Base-by-base conservation (phyloP, 2,113 vertebrate species). In the Anhinga rufa region DNA sequence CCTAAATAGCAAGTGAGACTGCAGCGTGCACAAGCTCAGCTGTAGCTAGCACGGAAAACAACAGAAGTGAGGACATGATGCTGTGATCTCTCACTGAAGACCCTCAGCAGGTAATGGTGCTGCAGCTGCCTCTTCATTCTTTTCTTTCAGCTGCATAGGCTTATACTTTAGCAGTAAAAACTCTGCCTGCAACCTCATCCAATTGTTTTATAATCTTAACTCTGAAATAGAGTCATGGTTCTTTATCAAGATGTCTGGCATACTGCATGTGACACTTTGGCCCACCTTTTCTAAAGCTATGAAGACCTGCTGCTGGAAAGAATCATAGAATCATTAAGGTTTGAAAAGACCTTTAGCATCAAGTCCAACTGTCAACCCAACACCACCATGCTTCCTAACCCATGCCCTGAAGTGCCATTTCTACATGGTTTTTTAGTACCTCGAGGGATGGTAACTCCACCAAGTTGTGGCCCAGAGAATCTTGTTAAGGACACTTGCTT, bases 21-120 rank as follows among this genome's bases (percentile, higher is more conserved):
- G 25, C 42, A 66, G 64, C 17, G 17, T 1, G 4, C 19, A 42
- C 20, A 69, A 17, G 4, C 19, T 75, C 46, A 62, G 0, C 4
- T 51, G 17, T 29, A 65, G 13, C 22, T 11, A 22, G 12, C 36
- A 14, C 20, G 21, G 46, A 54, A n/a, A 70, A 40, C 31, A 26
- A 6, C 0, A n/a, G 25, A 54, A 57, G 16, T 31, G 36, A 36
- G 64, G 40, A 19, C 12, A 14, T 0, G 24, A 26, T 10, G 25
- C 21, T 49, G 72, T 52, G 15, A 40, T 26, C 18, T 72, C 49
- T 49, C 64, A 40, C 15, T 36, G 10, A 84, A 65, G 17, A 74
- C 4, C 20, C 48, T 75, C 0, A 0, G 21, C 34, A 86, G 31
- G 12, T 22, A 49, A 60, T 15, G 19, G 20, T 34, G 46, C 19